Conservation (phyloP, 2,888 invertebrate genomes). For the Pammene fasciana region DNA sequence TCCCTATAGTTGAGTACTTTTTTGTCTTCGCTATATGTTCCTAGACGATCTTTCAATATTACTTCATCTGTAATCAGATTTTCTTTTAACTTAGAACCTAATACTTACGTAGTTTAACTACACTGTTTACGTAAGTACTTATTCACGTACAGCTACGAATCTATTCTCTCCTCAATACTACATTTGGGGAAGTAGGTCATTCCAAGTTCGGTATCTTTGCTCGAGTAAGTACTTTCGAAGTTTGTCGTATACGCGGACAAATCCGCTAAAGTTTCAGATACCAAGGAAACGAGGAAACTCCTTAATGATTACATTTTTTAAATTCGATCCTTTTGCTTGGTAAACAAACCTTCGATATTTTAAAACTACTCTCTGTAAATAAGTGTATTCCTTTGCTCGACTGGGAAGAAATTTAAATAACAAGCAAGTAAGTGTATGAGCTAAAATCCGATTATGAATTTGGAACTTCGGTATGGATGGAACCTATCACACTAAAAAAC, state of each 20-base stretch:
- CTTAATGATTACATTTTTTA: background rate
- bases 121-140: background rate
- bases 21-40: too few relatives aligned
- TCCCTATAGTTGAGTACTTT: too few relatives aligned
- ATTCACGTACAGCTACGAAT: constrained; percentile 1
- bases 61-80: too few relatives aligned
- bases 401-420: too few relatives aligned
- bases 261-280: constrained; percentile 32
- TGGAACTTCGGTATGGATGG: too few relatives aligned
- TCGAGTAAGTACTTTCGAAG: constrained; percentile 33
- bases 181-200: constrained; percentile 36
- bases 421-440: too few relatives aligned
- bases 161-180: constrained; percentile 19
- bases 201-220: constrained; percentile 32
- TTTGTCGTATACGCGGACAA: constrained; percentile 27
- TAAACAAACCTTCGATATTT: too few relatives aligned
- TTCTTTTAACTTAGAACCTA: background rate
- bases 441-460: too few relatives aligned
- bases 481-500: too few relatives aligned
- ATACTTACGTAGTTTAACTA: background rate
- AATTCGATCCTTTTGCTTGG: background rate
- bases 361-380: too few relatives aligned
- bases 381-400: too few relatives aligned
- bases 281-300: constrained; percentile 10
- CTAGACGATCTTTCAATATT: too few relatives aligned